Evolutionary conservation across 2,888 invertebrate species (phyloP).

Genomic region (Mythimna impura): DNA sequence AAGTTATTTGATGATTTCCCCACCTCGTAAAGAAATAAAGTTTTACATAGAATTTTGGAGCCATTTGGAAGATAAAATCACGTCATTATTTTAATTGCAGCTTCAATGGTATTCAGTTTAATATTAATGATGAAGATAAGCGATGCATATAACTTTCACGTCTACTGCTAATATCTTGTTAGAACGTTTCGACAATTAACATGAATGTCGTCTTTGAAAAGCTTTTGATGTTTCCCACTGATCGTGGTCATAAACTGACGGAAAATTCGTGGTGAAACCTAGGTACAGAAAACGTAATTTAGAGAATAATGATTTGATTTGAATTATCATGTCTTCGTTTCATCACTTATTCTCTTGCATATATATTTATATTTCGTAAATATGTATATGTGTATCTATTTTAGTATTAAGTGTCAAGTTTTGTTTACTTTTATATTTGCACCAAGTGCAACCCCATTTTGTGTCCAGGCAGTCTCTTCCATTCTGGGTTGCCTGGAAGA

Average conservation of each 20-base stretch:
- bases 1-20: no score
- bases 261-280: not conserved
- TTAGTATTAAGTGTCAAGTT: no score
- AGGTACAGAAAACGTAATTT: no score
- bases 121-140: constrained; percentile 15
- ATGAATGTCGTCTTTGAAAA: not conserved
- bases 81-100: constrained; percentile 21
- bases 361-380: no score
- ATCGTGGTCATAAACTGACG: not conserved
- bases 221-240: not conserved
- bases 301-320: not conserved
- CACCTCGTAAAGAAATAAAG: not conserved
- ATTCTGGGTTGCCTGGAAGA: no score
- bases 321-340: no score
- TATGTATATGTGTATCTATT: no score
- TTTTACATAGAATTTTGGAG: not conserved
- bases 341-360: no score
- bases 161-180: not conserved
- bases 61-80: not conserved
- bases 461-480: no score
- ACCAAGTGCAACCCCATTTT: no score
- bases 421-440: no score
- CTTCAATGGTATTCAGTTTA: constrained; percentile 6
- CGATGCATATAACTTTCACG: constrained; percentile 10
- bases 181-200: constrained; percentile 7